Conservation (phyloP, 2,797 vertebrate genomes). For the Phrynocephalus vlangalii region DNA sequence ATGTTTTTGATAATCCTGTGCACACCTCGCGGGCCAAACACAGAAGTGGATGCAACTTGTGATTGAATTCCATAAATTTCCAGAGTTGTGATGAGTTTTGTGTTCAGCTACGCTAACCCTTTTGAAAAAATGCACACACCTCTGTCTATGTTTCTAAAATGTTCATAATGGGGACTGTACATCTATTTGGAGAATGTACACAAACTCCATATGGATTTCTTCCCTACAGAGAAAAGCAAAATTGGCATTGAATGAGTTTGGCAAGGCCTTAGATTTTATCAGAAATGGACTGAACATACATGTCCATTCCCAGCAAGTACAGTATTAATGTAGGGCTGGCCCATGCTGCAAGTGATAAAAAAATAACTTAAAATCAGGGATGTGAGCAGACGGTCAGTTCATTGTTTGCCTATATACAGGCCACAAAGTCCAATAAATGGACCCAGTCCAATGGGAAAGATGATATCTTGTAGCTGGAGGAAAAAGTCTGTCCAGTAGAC, state of each 20-base stretch:
- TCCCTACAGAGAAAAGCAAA: not conserved
- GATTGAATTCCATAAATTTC: not conserved
- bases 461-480: no score
- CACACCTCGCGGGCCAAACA: not conserved
- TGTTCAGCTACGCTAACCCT: not conserved
- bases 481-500: no score
- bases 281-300: no score
- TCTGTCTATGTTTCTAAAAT: not conserved
- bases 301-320: no score
- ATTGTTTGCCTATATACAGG: no score
- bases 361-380: not conserved
- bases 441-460: no score
- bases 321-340: not conserved
- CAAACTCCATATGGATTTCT: not conserved
- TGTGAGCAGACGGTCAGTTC: no score
- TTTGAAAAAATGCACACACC: not conserved
- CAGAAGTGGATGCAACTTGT: not conserved
- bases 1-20: not conserved
- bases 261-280: not conserved
- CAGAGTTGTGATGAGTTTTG: not conserved
- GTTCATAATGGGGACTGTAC: not conserved
- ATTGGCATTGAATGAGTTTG: not conserved
- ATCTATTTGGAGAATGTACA: not conserved
- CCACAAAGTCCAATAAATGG: no score
- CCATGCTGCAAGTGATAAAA: not conserved